Percentiles rank a stretch among this genome's conserved stretches.
Evolutionary conservation across 1,140 invertebrate genomes (phyloP).

Genomic region (Rhagoletis zephyria): DNA sequence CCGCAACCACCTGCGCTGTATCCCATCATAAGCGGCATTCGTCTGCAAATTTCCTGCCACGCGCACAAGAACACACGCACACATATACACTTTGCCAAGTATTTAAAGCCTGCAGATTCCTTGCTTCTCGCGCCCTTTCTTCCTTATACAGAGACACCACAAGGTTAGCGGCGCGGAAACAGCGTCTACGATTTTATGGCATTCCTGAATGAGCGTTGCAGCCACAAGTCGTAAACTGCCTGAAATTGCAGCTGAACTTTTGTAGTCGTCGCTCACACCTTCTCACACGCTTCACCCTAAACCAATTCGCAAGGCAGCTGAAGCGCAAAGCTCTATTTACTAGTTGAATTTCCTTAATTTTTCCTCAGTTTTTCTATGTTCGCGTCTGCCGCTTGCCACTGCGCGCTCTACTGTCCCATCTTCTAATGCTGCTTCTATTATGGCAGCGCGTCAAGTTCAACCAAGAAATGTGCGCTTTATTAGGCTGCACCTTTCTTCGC

Average conservation of each 20-base stretch:
- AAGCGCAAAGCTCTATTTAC: background rate
- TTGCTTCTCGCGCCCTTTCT: no score
- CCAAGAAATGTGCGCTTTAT: background rate
- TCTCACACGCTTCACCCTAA: background rate
- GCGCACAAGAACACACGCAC: background rate
- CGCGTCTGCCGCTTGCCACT: background rate
- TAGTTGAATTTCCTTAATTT: conserved; percentile 25
- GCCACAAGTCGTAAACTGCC: background rate
- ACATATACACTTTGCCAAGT: conserved; percentile 5
- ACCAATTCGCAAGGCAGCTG: background rate
- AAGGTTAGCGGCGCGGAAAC: background rate
- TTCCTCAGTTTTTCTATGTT: background rate
- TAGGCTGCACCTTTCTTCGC: background rate
- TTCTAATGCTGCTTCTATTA: no score
- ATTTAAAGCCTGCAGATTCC: background rate
- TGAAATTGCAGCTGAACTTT: background rate
- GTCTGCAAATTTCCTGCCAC: background rate
- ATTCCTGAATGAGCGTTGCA: background rate
- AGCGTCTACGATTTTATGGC: background rate
- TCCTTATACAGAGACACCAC: background rate
- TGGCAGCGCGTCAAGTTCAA: background rate
- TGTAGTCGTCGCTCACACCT: background rate
- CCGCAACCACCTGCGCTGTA: conserved; percentile 2
- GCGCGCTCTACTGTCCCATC: no score
- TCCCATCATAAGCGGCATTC: background rate